Conservation (phyloP, 2,797 vertebrate genomes). For the Phataginus tetradactyla region DNA sequence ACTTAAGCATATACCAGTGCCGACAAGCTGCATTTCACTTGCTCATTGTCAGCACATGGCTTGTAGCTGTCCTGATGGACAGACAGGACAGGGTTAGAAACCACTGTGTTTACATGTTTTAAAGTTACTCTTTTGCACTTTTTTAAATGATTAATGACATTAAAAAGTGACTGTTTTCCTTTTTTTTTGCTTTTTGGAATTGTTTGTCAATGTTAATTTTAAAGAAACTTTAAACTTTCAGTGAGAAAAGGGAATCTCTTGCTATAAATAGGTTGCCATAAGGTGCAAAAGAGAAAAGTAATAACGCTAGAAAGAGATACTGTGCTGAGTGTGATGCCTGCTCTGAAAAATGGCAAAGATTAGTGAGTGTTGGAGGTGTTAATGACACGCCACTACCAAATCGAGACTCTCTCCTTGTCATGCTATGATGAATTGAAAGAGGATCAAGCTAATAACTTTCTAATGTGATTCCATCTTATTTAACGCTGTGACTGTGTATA, state of each 20-base stretch:
- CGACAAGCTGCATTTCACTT: background rate
- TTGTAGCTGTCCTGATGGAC: background rate
- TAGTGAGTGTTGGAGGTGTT: background rate
- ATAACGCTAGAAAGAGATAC: background rate
- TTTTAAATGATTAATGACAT: background rate
- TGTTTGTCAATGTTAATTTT: constrained; percentile 24
- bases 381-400: background rate
- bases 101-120: background rate
- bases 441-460: background rate
- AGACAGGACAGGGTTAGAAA: background rate
- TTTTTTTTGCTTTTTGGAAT: background rate
- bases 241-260: background rate
- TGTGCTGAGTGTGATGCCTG: background rate
- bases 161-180: background rate
- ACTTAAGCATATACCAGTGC: background rate
- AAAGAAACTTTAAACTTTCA: constrained; percentile 19
- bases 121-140: background rate
- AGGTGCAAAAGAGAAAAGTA: background rate
- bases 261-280: background rate
- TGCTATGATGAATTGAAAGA: background rate
- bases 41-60: background rate
- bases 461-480: background rate
- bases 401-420: background rate
- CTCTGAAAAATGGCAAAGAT: background rate
- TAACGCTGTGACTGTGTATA: background rate